phyloP scores from a whole-genome alignment of 2,888 invertebrate genomes.

The Conchocele bisecta region DNA sequence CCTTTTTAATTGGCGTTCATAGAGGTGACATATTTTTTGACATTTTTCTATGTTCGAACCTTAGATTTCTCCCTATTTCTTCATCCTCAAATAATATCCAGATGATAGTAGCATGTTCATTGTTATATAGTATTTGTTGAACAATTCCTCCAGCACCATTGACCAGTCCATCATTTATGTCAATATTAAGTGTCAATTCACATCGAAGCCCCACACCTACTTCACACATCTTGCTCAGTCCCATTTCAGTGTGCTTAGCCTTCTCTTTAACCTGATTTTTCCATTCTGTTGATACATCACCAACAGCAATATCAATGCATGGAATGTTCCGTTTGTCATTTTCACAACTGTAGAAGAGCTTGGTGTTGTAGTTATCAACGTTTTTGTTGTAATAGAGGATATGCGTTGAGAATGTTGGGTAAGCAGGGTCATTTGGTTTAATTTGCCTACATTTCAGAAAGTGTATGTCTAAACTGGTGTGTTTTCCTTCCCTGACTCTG shows the following conservation, averaged over 20 bases:
- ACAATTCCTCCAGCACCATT: slow-evolving; percentile 36
- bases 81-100: slow-evolving; percentile 32
- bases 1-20: slow-evolving; percentile 34
- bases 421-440: background rate
- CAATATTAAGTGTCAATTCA: slow-evolving; percentile 42
- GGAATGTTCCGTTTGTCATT: background rate
- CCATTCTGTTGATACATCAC: slow-evolving; percentile 20
- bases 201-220: slow-evolving; percentile 14
- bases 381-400: slow-evolving; percentile 17
- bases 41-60: slow-evolving; percentile 14
- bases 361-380: slow-evolving; percentile 18
- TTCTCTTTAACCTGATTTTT: slow-evolving; percentile 10
- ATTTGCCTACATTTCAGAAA: too few species aligned
- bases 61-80: slow-evolving; percentile 18
- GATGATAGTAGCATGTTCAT: background rate
- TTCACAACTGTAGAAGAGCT: background rate
- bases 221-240: slow-evolving; percentile 8
- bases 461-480: too few species aligned
- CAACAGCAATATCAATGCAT: slow-evolving; percentile 36
- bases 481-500: too few species aligned
- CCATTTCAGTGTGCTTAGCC: slow-evolving; percentile 25
- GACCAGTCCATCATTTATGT: slow-evolving; percentile 40
- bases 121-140: background rate
- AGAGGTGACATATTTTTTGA: slow-evolving; percentile 2
- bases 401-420: slow-evolving; percentile 19